A percentile compares a stretch with the other conserved stretches of the same genome.
phyloP scores from a whole-genome alignment of 1,140 invertebrate species.

The Chrysopa pallens region DNA sequence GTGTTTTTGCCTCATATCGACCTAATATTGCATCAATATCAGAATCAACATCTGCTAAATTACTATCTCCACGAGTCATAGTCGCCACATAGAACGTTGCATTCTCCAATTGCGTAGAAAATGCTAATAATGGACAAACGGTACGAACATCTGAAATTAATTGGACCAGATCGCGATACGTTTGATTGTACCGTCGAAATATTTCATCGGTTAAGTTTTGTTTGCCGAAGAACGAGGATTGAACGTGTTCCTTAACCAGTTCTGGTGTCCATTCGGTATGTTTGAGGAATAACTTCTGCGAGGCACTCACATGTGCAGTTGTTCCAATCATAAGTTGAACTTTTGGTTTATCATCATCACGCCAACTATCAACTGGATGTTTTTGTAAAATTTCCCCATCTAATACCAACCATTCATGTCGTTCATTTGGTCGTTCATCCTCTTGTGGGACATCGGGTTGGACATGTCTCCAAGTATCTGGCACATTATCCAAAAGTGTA shows the following conservation, averaged over 20 bases:
- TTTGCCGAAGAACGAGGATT: slow-evolving; percentile 40
- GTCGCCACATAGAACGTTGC: slow-evolving; percentile 57
- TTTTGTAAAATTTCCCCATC: slow-evolving; percentile 47
- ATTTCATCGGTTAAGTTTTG: slow-evolving; percentile 36
- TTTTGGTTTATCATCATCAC: slow-evolving; percentile 23
- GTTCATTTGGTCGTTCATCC: slow-evolving; percentile 30
- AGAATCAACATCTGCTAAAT: slow-evolving; percentile 39
- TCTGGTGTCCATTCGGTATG: slow-evolving; percentile 40
- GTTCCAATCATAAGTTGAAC: slow-evolving; percentile 48
- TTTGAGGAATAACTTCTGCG: slow-evolving; percentile 30
- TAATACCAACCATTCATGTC: slow-evolving; percentile 55
- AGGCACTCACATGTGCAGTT: slow-evolving; percentile 47
- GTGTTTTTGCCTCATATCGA: slow-evolving; percentile 45
- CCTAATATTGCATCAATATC: slow-evolving; percentile 64
- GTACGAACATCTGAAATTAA: slow-evolving; percentile 65
- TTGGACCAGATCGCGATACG: slow-evolving; percentile 40
- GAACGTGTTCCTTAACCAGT: slow-evolving; percentile 38
- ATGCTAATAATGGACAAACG: slow-evolving; percentile 51
- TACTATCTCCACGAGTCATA: slow-evolving; percentile 30
- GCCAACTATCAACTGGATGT: slow-evolving; percentile 40
- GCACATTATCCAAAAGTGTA: slow-evolving; percentile 43
- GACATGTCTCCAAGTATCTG: slow-evolving; percentile 44
- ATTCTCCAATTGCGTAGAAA: slow-evolving; percentile 32
- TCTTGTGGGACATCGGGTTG: slow-evolving; percentile 35
- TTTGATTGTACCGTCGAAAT: slow-evolving; percentile 42